These are phyloP conservation scores for Sphinx pinastri DNA, from an alignment of 2,888 invertebrate species.

Conservation along the genomic window DNA sequence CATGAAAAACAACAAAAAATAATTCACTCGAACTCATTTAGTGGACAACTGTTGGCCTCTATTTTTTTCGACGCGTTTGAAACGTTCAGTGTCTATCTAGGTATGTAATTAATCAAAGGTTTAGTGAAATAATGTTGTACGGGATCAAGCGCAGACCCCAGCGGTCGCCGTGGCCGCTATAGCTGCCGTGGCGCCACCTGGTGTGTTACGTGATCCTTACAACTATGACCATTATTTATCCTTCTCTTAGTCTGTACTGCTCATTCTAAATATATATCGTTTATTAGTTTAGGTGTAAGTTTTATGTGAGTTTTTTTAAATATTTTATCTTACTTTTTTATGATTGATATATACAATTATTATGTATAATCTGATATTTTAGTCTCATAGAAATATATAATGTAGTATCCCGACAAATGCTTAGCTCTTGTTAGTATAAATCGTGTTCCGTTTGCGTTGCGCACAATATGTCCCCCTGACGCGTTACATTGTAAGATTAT, in stretches of 20 bases:
- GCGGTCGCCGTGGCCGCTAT: slow-evolving; percentile 51
- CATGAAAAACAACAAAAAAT: too few species aligned
- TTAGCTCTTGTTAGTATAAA: slow-evolving; percentile 55
- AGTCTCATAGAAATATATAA: slow-evolving; percentile 54
- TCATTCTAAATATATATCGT: slow-evolving; percentile 81
- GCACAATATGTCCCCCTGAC: slow-evolving; percentile 61
- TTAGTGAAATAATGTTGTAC: slow-evolving; percentile 58
- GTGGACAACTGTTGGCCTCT: too few species aligned
- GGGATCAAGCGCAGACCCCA: slow-evolving; percentile 56
- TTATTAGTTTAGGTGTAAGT: slow-evolving; percentile 73
- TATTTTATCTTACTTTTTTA: slow-evolving; percentile 61
- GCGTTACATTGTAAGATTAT: slow-evolving; percentile 37
- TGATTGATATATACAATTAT: slow-evolving; percentile 33
- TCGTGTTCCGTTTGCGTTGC: slow-evolving; percentile 56
- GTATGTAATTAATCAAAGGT: too few species aligned
- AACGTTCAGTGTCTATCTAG: too few species aligned
- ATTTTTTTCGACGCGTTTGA: too few species aligned
- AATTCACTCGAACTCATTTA: too few species aligned
- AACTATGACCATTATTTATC: slow-evolving; percentile 78
- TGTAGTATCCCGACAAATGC: slow-evolving; percentile 55
- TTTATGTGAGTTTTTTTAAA: slow-evolving; percentile 67
- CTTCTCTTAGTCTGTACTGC: slow-evolving; percentile 77
- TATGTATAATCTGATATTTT: slow-evolving; percentile 64
- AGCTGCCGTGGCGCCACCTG: slow-evolving; percentile 40
- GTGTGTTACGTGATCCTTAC: slow-evolving; percentile 70